Evolutionary conservation across 2,113 vertebrate species (phyloP).

Genomic region (Silurus glanis): DNA sequence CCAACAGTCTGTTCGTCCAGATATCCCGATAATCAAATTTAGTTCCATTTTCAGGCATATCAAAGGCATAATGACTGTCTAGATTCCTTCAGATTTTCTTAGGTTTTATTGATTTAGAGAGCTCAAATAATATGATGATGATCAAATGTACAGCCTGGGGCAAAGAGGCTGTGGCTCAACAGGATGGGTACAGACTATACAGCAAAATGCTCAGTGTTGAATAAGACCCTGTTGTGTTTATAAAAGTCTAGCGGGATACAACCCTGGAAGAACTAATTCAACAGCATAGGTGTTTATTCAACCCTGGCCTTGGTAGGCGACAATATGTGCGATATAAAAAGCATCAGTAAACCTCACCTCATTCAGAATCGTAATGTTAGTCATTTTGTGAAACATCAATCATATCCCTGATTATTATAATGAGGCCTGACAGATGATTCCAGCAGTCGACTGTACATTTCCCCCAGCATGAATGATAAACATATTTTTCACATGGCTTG

Average conservation of each 20-base stretch:
- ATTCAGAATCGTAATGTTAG: background rate
- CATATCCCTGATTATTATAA: background rate
- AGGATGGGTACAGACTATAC: background rate
- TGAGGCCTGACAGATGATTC: constrained; percentile 49
- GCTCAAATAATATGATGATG: background rate
- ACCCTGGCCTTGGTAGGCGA: background rate
- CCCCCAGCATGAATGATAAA: constrained; percentile 52
- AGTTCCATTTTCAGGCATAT: background rate
- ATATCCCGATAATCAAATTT: constrained; percentile 8
- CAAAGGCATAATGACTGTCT: background rate
- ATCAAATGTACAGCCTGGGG: background rate
- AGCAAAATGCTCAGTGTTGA: background rate
- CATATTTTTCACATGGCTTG: constrained; percentile 14
- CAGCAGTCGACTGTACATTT: constrained; percentile 31
- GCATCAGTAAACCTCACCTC: background rate
- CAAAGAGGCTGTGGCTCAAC: background rate
- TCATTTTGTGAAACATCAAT: background rate
- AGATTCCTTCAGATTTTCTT: background rate
- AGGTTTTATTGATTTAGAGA: background rate
- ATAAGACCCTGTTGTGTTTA: constrained; percentile 1
- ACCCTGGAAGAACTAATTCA: background rate
- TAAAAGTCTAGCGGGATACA: background rate
- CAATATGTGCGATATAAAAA: background rate
- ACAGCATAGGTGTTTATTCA: background rate
- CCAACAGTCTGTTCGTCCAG: background rate